These are phyloP conservation scores for Anoplius nigerrimus DNA, from an alignment of 2,888 invertebrate genomes.

Conservation along the genomic window DNA sequence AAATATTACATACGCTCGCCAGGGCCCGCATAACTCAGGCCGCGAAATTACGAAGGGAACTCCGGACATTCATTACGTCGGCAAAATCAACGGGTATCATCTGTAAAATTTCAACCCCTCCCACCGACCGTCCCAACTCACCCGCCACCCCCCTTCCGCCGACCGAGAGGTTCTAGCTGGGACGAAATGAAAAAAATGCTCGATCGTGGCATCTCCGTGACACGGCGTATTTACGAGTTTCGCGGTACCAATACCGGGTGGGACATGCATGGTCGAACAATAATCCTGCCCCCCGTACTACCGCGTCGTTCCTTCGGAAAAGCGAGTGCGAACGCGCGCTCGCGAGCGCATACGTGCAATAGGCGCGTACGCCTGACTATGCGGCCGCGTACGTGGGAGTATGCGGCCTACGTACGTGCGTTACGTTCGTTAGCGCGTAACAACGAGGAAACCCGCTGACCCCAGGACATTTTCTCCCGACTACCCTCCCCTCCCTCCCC, in stretches of 20 bases:
- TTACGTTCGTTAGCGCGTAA: constrained; percentile 27
- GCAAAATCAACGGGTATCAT: no score
- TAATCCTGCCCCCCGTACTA: neutral
- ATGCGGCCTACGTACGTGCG: constrained; percentile 16
- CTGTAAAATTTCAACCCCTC: no score
- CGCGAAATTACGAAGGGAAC: no score
- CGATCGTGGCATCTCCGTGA: neutral
- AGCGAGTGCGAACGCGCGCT: neutral
- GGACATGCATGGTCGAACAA: no score
- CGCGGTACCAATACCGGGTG: no score
- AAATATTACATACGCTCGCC: no score
- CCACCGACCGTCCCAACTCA: no score
- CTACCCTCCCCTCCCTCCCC: neutral
- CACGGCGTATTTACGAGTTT: neutral
- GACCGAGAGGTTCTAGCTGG: no score
- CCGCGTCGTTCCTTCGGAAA: no score
- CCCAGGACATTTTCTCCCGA: constrained; percentile 43
- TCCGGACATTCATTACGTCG: no score
- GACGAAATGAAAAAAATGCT: neutral
- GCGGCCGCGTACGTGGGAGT: neutral
- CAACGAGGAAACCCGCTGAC: constrained; percentile 45
- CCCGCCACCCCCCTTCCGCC: no score
- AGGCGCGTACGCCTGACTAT: neutral
- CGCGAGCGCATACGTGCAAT: neutral
- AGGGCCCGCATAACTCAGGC: no score